phyloP scores from a whole-genome alignment of 2,888 invertebrate genomes.

The Trichacis sp. region DNA sequence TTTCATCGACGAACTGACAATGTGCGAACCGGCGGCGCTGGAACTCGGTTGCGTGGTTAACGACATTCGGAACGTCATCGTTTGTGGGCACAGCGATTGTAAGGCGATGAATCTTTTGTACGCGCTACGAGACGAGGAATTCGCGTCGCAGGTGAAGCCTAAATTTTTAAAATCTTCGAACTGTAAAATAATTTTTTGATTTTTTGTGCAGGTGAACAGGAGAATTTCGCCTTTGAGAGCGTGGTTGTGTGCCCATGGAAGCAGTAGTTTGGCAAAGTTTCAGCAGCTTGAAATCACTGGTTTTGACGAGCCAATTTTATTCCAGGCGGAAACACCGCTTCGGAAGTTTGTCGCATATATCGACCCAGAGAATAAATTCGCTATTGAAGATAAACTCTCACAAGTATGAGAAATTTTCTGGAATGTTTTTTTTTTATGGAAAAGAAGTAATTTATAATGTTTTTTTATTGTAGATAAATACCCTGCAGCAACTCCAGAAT shows the following conservation, averaged over 20 bases:
- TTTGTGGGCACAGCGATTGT: conserved; percentile 98
- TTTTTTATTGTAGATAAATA: conserved; percentile 77
- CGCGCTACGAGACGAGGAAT: conserved; percentile 82
- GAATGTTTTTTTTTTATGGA: too few species aligned
- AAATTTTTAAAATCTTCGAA: not conserved
- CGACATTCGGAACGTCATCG: conserved; percentile 90
- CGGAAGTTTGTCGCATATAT: conserved; percentile 93
- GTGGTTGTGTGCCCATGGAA: conserved; percentile 91
- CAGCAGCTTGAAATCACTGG: conserved; percentile 76
- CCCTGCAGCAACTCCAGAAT: conserved; percentile 91
- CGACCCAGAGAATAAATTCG: conserved; percentile 91
- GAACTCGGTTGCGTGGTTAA: conserved; percentile 95
- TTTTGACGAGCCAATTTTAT: conserved; percentile 81
- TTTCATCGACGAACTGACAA: conserved; percentile 87
- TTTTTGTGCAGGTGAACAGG: conserved; percentile 75
- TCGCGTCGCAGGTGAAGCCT: conserved; percentile 79
- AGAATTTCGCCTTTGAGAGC: conserved; percentile 88
- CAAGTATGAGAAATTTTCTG: too few species aligned
- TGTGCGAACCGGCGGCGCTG: conserved; percentile 95
- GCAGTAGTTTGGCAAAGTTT: conserved; percentile 85
- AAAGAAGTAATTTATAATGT: too few species aligned
- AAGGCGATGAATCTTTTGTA: conserved; percentile 97
- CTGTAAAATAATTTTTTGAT: not conserved
- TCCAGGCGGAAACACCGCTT: conserved; percentile 88
- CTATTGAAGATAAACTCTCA: conserved; percentile 91